phyloP scores from a whole-genome alignment of 2,113 vertebrate species.

The Oryctolagus cuniculus region DNA sequence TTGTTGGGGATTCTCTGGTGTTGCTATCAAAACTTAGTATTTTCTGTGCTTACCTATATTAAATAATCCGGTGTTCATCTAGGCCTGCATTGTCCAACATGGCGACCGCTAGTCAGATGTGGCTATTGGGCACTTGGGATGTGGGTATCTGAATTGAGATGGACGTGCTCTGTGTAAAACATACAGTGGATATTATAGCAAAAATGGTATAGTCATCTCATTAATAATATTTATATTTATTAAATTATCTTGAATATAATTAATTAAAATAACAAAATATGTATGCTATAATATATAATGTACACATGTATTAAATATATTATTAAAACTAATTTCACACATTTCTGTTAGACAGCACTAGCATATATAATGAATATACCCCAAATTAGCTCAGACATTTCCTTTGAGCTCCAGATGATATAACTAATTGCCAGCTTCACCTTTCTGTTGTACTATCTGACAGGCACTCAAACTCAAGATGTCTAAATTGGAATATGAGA shows the following conservation, averaged over 20 bases:
- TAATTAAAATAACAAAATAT: too few species aligned
- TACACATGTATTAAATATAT: neutral
- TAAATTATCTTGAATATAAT: neutral
- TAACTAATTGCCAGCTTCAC: neutral
- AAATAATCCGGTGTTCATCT: neutral
- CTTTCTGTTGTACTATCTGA: slow-evolving; percentile 6
- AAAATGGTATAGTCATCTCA: neutral
- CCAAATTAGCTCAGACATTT: neutral
- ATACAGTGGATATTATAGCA: neutral
- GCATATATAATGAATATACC: neutral
- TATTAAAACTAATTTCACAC: neutral
- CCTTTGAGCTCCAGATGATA: neutral
- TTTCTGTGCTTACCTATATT: neutral
- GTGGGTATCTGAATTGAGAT: neutral
- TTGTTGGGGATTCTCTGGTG: neutral
- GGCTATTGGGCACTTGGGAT: neutral
- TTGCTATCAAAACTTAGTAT: neutral
- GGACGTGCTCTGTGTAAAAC: neutral
- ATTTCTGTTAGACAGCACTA: neutral
- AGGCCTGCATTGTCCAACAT: neutral
- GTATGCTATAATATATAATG: too few species aligned
- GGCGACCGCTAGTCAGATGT: neutral
- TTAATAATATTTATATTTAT: neutral
- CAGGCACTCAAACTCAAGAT: neutral
- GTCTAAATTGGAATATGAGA: neutral